phyloP scores from a whole-genome alignment of 2,113 vertebrate species.

The Larimichthys polyactis region DNA sequence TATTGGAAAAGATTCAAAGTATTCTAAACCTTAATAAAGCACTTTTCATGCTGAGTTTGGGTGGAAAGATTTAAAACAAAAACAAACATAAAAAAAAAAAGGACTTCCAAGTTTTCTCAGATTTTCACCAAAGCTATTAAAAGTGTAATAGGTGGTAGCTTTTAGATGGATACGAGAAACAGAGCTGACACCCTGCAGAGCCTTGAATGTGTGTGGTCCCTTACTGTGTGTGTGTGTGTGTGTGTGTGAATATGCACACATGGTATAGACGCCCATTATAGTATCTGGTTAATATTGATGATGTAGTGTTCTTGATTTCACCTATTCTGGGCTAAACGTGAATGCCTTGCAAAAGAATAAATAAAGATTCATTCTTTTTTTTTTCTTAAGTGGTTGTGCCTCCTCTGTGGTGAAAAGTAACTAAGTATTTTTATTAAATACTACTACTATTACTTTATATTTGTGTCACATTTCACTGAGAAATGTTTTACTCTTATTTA shows the following conservation, averaged over 20 bases:
- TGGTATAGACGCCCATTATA: conserved; percentile 70
- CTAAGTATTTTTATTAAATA: neutral
- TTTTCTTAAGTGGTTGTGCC: conserved; percentile 52
- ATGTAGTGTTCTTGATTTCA: conserved; percentile 73
- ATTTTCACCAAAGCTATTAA: conserved; percentile 84
- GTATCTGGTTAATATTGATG: conserved; percentile 68
- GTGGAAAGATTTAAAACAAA: conserved; percentile 23
- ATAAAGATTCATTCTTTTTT: conserved; percentile 54
- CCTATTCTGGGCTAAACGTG: conserved; percentile 72
- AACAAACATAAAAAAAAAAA: neutral
- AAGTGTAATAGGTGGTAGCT: conserved; percentile 70
- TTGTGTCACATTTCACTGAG: neutral
- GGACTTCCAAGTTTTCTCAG: conserved; percentile 32
- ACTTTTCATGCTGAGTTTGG: conserved; percentile 72
- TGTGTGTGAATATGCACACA: conserved; percentile 58
- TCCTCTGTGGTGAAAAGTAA: neutral
- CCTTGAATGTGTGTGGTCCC: conserved; percentile 55
- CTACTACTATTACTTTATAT: neutral
- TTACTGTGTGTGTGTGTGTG: conserved; percentile 26
- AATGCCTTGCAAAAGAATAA: conserved; percentile 79
- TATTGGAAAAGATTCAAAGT: conserved; percentile 57
- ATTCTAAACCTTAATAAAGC: conserved; percentile 68
- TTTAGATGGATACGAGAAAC: conserved; percentile 59
- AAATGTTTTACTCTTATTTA: neutral
- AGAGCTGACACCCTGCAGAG: conserved; percentile 66